Base-by-base conservation (phyloP, 2,888 invertebrate genomes). In the Folsomia manolachei region DNA sequence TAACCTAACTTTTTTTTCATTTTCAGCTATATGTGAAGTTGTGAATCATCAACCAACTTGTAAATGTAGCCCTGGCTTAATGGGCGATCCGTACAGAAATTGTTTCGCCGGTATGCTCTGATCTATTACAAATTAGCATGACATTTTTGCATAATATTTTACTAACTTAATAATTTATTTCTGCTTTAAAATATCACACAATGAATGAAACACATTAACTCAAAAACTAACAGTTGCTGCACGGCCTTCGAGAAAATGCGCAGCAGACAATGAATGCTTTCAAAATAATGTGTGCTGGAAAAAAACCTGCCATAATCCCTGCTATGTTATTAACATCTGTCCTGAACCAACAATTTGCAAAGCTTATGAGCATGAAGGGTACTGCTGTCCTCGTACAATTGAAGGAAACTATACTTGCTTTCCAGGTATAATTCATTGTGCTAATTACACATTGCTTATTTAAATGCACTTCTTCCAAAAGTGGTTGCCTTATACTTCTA, bases 31-130 rank as follows among this genome's bases (percentile, higher is more conserved):
- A 14, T 95, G 95, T 82, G 87, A 88, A 73, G 90, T 92, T 0
- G 85, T 87, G 72, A 88, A 90, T 74, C 95, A 95, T 83, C 89
- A 89, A 75, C 91, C 93, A 7, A 85, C 88, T 1, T 95, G 95
- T 83, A 87, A 87, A 69, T 95, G 95, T 82, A 89, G 91, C 63
- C 84, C 88, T 11, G 91, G 90, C 19, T 71, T 81, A 23, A 70
- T 81, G 76, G 95, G 94, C 72, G 89, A 95, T 87, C 92, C 94
- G n/a, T 90, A 90, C 81, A 85, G 89, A 69, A 91, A 90, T 80
- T 94, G 94, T 83, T 76, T 79, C 66, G 78, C 77, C 75, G 76
- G 81, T 81, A 77, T n/a, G 53, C 19, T 70, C 23, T 64, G 21
- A 21, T 27, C 14, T 26, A 4, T 27, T n/a, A 39, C 61, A 14